Evolutionary conservation across 2,797 vertebrate genomes (phyloP).

Genomic region (Phaenicophaeus curvirostris): DNA sequence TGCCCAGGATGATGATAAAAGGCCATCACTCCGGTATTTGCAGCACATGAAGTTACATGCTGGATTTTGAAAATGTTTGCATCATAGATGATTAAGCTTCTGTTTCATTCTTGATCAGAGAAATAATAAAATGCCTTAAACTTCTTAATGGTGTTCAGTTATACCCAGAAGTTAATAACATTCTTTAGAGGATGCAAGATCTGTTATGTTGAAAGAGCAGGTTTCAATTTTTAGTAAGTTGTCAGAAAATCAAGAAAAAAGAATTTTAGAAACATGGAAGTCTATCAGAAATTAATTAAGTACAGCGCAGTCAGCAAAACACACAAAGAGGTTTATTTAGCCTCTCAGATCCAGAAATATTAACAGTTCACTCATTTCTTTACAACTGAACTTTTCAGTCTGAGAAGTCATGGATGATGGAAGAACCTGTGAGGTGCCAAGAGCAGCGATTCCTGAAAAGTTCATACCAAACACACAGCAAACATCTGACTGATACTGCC

Average conservation of each 20-base stretch:
- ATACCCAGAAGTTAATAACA: neutral
- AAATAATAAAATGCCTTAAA: neutral
- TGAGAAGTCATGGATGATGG: neutral
- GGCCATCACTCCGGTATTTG: neutral
- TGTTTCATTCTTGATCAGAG: neutral
- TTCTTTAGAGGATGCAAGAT: neutral
- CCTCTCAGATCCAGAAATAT: neutral
- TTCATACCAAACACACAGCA: neutral
- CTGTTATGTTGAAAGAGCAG: fast-evolving
- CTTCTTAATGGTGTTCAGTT: neutral
- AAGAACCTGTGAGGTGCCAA: neutral
- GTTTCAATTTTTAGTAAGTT: neutral
- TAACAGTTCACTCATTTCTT: neutral
- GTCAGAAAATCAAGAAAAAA: neutral
- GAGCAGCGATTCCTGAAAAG: neutral
- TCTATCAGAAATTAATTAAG: neutral
- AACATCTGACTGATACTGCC: neutral
- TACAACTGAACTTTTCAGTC: neutral
- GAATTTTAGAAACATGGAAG: neutral
- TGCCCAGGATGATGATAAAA: neutral
- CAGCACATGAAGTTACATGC: neutral
- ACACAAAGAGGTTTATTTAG: neutral
- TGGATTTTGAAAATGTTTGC: neutral
- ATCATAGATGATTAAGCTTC: neutral
- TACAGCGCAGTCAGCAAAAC: neutral